Base-by-base conservation (phyloP, 2,888 invertebrate species). In the Agrotis exclamationis region DNA sequence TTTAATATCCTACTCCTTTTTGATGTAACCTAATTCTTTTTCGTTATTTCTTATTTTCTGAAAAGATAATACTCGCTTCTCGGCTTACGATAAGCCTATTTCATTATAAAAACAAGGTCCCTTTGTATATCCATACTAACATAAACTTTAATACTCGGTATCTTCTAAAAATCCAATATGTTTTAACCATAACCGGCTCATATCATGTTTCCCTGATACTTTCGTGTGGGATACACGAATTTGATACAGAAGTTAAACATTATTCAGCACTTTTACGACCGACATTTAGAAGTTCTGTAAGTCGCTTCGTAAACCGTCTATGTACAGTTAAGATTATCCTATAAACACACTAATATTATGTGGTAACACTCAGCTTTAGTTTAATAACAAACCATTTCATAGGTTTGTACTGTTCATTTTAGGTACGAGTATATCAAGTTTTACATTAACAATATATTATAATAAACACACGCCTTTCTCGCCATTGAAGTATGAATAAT, bases 201-300 rank as follows among this genome's bases (percentile, higher is more conserved):
- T 24, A 28, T 47, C 18, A 53, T 33, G 50, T 74, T 74, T 39
- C 58, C n/a, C 28, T 62, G 54, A 62, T 79, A 67, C 63, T 58
- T 66, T 22, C 54, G 22, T 51, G 24, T 47, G 20, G 16, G 28
- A 47, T 54, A 62, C 28, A 64, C 45, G 69, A 80, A 60, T 67
- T 76, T 72, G 58, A 72, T 78, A 73, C 60, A 72, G 28, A 66
- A 67, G 82, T 77, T 65, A 77, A 80, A 73, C 39, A 56, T 73
- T 63, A 73, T 82, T 76, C 64, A 77, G 57, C 47, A 63, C 71
- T 81, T 79, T 78, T 73, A 82, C 33, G 64, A 56, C 56, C 54
- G 47, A 44, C 59, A 54, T 82, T 74, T 57, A 66, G 51, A 58
- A 70, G 39, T 75, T 70, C 50, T 53, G 53, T 53, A 74, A 78